Base-by-base conservation (phyloP, 2,888 invertebrate genomes). In the Ennomos erosarius region DNA sequence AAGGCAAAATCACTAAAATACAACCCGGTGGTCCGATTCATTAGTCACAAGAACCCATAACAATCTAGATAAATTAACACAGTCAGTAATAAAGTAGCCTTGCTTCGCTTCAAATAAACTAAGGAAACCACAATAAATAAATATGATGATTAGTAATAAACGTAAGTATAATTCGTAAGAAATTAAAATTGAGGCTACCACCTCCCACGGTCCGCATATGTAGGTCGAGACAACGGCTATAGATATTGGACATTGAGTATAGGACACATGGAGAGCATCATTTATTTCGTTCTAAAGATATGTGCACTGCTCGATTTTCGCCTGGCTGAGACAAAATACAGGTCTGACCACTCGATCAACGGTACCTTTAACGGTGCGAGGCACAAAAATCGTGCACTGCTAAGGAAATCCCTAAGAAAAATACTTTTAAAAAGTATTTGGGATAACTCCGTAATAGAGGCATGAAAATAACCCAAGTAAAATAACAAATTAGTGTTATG, bases 321-420 rank as follows among this genome's bases (percentile, higher is more conserved):
- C 79, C 73, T 78, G 78, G 74, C 73, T 76, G 77, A 84, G 77
- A 82, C 80, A 80, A 82, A 87, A 89, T 90, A 89, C 89, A 85
- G 84, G 90, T 90, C 86, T 79, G 86, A 87, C 88, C 81, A 89
- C 84, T 86, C 77, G 82, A 78, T 78, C 82, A 91, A 91, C 90
- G 90, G 90, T 90, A 89, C 84, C 82, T 71, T 77, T 90, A 90
- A 91, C 90, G 90, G 90, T 87, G 80, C 76, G 69, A 78, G 73
- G 73, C 73, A 82, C 79, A 82, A 90, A 90, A 88, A 81, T 89
- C 88, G 87, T 85, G 85, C 84, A 85, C 69, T 74, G 76, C 74
- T 73, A 73, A 79, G 82, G 82, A 84, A 82, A 80, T 76, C 80
- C 78, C 67, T 70, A 78, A 69, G 74, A 77, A 82, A 80, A 76